Evolutionary conservation across 35 echinoderm and acorn worm genomes (phyloP), one percentile per base, ranked within the genome.

Genomic region (Holothuria glaberrima): DNA sequence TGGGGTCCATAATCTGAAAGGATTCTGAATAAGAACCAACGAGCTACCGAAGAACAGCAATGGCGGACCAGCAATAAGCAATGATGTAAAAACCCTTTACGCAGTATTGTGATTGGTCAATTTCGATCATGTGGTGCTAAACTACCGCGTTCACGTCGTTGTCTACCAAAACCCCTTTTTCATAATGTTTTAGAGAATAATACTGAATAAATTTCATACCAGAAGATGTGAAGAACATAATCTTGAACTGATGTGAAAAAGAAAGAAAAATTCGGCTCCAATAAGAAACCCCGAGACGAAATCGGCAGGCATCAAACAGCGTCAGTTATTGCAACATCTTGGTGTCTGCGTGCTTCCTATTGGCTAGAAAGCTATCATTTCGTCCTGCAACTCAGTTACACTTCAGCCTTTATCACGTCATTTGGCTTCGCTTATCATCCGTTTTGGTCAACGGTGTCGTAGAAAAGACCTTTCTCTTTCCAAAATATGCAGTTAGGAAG

Each of bases 31-130:
- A 63, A 83, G 90, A 68, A 95, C 97, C 93, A 94, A 60, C 88
- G 97, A 99, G 97, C 97, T 92, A 95, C 94, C 97, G 91, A 90
- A 86, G 90, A 82, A 90, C 93, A 88, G 97, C 93, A 99, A 99
- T 99, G 97, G 97, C 97, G 97, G 97, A 93, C 91, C 93, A 95
- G 93, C 97, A 98, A 87, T 91, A 95, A 52, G 87, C 85, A 88
- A 88, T 83, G 70, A 87, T 78, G 82, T 88, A 91, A 93, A 91
- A 90, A 59, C 67, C 58, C 33, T 82, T 65, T 82, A 90, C 89
- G 60, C 63, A 33, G 18, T 60, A 60, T 59, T 62, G 45, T 92
- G 78, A 99, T 99, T 99, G 97, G 97, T 90, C 86, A 91, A 99
- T 50, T 77, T 22, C 31, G 52, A 91, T 99, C 97, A 99, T 91